phyloP scores from a whole-genome alignment of 2,797 vertebrate species.

The Prunella strophiata region DNA sequence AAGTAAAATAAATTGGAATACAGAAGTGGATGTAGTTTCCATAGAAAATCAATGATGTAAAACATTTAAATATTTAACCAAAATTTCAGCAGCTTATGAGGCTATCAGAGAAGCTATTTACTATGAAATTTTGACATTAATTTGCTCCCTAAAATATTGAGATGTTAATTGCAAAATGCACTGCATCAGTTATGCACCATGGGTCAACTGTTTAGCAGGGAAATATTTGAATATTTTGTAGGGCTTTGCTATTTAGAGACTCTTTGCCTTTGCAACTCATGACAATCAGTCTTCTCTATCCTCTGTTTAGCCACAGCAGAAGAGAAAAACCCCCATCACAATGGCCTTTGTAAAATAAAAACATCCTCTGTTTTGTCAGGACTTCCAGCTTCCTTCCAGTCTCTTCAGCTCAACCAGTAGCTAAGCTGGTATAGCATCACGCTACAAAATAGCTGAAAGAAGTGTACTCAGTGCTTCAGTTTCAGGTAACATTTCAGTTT shows the following conservation, averaged over 20 bases:
- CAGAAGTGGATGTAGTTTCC: not conserved
- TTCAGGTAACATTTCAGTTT: not conserved
- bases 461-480: not conserved
- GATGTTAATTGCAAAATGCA: not conserved
- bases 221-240: not conserved
- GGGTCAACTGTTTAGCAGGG: not conserved
- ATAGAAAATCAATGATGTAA: not conserved
- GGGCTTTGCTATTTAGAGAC: not conserved
- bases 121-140: not conserved
- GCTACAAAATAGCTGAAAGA: not conserved
- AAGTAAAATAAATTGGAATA: conserved; percentile 23
- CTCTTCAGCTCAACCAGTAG: not conserved
- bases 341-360: not conserved
- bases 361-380: not conserved
- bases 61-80: not conserved
- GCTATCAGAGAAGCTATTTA: not conserved
- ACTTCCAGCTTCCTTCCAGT: not conserved
- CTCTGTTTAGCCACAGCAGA: not conserved
- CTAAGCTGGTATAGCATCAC: not conserved
- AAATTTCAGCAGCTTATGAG: not conserved
- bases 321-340: rapidly evolving
- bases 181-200: not conserved
- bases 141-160: not conserved
- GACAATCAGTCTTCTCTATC: not conserved
- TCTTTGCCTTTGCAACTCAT: not conserved